Percentiles rank a stretch among this genome's conserved stretches.
phyloP scores from a whole-genome alignment of 2,888 invertebrate genomes.

The Cheilosia scutellata region DNA sequence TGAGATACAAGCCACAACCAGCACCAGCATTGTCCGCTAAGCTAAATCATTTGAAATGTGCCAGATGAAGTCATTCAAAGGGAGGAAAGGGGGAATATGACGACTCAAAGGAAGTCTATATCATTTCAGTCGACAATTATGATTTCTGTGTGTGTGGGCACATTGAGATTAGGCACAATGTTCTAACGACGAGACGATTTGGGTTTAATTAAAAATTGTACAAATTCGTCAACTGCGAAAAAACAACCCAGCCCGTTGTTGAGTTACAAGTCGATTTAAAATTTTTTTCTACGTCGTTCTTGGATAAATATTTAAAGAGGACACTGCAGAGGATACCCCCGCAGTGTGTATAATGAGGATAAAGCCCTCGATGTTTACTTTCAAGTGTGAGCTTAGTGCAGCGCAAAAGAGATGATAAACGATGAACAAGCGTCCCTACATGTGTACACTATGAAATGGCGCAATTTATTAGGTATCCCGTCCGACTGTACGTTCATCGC shows the following conservation, averaged over 20 bases:
- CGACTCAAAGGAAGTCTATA: conserved; percentile 45
- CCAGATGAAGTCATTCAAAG: conserved; percentile 48
- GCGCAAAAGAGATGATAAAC: not conserved
- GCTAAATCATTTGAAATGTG: conserved; percentile 38
- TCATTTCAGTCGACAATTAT: conserved; percentile 46
- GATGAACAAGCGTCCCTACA: not conserved
- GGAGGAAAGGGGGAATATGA: not conserved
- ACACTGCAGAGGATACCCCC: not conserved
- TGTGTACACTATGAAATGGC: not conserved
- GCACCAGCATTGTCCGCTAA: conserved; percentile 12
- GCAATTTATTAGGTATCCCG: conserved; percentile 17
- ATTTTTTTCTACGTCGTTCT: not conserved
- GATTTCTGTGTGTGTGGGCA: conserved; percentile 24
- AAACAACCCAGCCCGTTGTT: no score
- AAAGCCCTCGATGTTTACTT: conserved; percentile 4
- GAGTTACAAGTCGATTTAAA: no score
- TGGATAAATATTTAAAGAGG: conserved; percentile 25
- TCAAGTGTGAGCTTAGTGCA: conserved; percentile 24
- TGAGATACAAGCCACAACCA: conserved; percentile 20
- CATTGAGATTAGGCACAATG: conserved; percentile 9
- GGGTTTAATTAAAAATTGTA: no score
- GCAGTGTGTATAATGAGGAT: not conserved
- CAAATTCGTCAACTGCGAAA: no score
- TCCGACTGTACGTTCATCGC: no score
- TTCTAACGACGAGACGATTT: not conserved